Evolutionary conservation across 1,140 invertebrate genomes (phyloP), one percentile per base, ranked within the genome.

Genomic region (Drosophila pseudoobscura): DNA sequence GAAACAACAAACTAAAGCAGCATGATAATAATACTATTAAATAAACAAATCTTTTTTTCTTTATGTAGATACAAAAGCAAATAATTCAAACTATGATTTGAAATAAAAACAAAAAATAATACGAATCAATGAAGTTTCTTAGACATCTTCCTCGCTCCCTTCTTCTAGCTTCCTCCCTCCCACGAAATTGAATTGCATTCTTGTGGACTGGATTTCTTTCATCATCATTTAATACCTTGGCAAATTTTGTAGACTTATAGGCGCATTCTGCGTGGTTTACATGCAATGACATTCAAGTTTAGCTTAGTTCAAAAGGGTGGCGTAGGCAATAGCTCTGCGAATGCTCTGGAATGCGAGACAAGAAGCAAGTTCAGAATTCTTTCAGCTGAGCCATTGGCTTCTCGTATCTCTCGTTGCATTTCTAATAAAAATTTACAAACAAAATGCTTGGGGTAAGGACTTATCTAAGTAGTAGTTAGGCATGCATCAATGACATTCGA

Each of bases 341-440:
- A 85, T 85, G 20, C 20, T 20, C 20, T 20, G 80, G 80, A 85
- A 85, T 85, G 80, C 82, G 46, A 64, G 53, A 74, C 35, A 74
- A 64, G 43, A 75, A 64, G 64, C 50, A 20, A 22, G 13, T 35
- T 45, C 24, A 8, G 50, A 69, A 50, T 50, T 9, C 69, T 65
- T 69, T 15, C 31, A 51, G 44, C 35, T 62, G 68, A 85, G 77
- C 64, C 62, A 52, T 45, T 59, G 15, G 29, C 31, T n/a, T 31
- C 45, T 41, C 35, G 13, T 29, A 31, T 62, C n/a, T 20, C 9
- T 52, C 17, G 45, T 64, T 59, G 50, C 60, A 66, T 74, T 66
- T 41, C 61, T 76, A 80, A 77, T 80, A 74, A 74, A 71, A 79
- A 71, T 78, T 49, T 79, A 60, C 66, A 75, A 79, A 68, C 60